A percentile compares a stretch with the other conserved stretches of the same genome.
Evolutionary conservation across 2,888 invertebrate species (phyloP).

Genomic region (Lycophotia porphyrea): DNA sequence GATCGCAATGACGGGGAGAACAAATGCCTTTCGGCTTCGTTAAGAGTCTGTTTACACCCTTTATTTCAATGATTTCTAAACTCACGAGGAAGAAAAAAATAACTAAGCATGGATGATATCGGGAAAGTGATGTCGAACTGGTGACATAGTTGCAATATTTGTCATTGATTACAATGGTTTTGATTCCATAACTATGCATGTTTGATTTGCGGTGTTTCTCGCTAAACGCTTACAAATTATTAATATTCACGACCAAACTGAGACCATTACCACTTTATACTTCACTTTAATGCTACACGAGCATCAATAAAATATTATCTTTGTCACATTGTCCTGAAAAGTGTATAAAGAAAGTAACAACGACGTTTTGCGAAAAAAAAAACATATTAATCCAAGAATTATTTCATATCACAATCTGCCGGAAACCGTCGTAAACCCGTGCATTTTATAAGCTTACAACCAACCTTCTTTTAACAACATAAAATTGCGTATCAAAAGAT

Average conservation of each 20-base stretch:
- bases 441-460: not conserved
- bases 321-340: not conserved
- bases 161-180: not conserved
- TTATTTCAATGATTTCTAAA: not conserved
- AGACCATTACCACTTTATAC: not conserved
- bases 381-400: not conserved
- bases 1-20: too few relatives aligned
- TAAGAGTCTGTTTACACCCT: too few relatives aligned
- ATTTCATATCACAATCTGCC: constrained; percentile 10
- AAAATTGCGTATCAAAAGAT: constrained; percentile 28
- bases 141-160: not conserved
- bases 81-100: not conserved
- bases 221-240: constrained; percentile 1
- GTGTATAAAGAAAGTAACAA: too few relatives aligned
- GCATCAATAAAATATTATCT: constrained; percentile 15
- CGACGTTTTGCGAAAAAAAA: not conserved
- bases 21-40: too few relatives aligned
- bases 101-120: not conserved
- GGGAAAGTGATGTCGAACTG: not conserved
- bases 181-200: not conserved
- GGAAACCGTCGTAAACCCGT: constrained; percentile 1
- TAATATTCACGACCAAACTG: not conserved
- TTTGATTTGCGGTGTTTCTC: not conserved
- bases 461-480: constrained; percentile 13
- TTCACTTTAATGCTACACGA: constrained; percentile 12